Percentiles rank a stretch among this genome's conserved stretches.
phyloP scores from a whole-genome alignment of 2,113 vertebrate species.

The Mixornis gularis region DNA sequence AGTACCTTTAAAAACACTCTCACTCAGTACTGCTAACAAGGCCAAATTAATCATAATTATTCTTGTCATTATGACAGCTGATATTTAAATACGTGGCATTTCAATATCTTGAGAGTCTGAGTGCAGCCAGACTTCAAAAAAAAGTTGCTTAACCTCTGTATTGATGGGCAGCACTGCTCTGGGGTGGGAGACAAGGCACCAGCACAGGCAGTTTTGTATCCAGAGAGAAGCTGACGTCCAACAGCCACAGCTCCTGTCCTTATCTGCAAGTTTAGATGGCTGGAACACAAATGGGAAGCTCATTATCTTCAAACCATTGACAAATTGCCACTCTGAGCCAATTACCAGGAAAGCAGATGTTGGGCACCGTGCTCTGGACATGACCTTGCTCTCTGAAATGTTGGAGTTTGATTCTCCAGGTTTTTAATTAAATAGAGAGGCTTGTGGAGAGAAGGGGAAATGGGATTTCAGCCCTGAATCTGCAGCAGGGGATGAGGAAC shows the following conservation, averaged over 20 bases:
- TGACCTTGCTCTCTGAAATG: background rate
- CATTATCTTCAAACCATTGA: background rate
- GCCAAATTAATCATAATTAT: background rate
- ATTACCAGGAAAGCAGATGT: background rate
- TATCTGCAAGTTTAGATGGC: background rate
- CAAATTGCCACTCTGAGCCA: background rate
- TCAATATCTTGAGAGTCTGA: background rate
- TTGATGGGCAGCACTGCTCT: background rate
- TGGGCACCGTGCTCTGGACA: background rate
- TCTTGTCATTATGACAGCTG: background rate
- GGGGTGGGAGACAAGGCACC: background rate
- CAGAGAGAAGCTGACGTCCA: background rate
- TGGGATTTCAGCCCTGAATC: background rate
- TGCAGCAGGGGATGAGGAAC: background rate
- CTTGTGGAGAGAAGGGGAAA: background rate
- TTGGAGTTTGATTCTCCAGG: background rate
- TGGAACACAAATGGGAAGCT: background rate
- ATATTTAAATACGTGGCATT: background rate
- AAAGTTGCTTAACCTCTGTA: background rate
- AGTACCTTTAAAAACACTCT: background rate
- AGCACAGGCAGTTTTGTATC: background rate
- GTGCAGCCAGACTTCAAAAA: background rate
- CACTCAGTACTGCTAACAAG: background rate
- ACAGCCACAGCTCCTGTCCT: background rate
- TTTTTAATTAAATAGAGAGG: background rate